Evolutionary conservation across 2,888 invertebrate species (phyloP), one percentile per base, ranked within the genome.

Genomic region (Drosophila pullipes): DNA sequence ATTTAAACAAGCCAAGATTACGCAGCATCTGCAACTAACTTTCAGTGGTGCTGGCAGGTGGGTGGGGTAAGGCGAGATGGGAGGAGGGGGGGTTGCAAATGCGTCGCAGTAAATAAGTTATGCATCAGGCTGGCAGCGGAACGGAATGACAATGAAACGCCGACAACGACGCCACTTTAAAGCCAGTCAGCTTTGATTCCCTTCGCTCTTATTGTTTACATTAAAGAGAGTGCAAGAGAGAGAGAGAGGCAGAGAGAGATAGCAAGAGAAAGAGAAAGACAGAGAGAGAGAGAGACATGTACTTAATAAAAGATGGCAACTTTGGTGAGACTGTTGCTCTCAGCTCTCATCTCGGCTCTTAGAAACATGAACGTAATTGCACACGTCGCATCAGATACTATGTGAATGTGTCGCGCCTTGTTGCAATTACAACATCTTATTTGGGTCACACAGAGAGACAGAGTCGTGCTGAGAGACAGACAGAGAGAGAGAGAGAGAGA

Each of bases 381-480:
- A 84, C 68, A 70, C 69, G 73, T 76, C 49, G 49, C 53, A 60
- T 39, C 37, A 39, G 54, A 47, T 57, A 53, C 37, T 47, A 44
- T 55, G 39, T 64, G 59, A 70, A 75, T 75, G 75, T 78, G 85
- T 88, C 83, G 86, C 89, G 86, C 85, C 83, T 89, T 86, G 65
- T 69, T 82, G 82, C 89, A 87, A 89, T 87, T 87, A 89, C 87
- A 82, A 79, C 78, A 86, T 88, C 85, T 85, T 90, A 91, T 90
- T 91, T 91, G 82, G 90, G 90, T 91, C 90, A 91, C 70, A 44
- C 61, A 57, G 67, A 78, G 65, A 69, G 71, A 74, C 67, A 67
- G 30, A 58, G n/a, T 16, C 35, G 35, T 13, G 35, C 35, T 35
- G 13, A 54, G 28, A 41, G n/a, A 31, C 22, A 49, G 16, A 9